Evolutionary conservation across 2,797 vertebrate species (phyloP), one percentile per base, ranked within the genome.

Genomic region (Babyrousa celebensis): DNA sequence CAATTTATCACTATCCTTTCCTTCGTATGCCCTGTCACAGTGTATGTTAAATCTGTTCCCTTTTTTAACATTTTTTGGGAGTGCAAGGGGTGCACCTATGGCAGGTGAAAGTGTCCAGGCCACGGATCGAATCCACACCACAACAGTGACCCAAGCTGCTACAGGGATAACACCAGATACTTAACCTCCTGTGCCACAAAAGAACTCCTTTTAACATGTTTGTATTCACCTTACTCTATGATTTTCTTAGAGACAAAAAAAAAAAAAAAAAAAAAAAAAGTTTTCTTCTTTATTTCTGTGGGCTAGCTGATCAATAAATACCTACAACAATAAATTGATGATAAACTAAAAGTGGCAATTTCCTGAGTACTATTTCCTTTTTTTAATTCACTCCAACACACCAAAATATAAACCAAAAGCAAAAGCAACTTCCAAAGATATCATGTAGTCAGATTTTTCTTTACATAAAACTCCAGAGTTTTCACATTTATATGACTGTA

Each of bases 241-340:
- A 25, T 90, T 87, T 54, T 54, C 10, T 85, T 72, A 3, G 88
- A 83, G 12, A 85, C 2, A 60, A 82, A 87, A 72, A 40, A 1
- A 1, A 48, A 48, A 1, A 0, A 1, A 48, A 1, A 60, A 82
- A 87, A 72, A 40, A 1, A 1, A 48, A 48, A 1, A 0, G 4
- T 68, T 89, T 62, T 15, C 25, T 43, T 48, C 74, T 79, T 21
- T n/a, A 85, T 83, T 74, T 90, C 5, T 60, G 29, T 70, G 36
- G 11, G 0, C 29, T 74, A 85, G 48, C 16, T 65, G 2, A 58
- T 90, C 1, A 56, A 91, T 68, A 88, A 91, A 56, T 62, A 67
- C 8, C 85, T 56, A 77, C 90, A 92, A 62, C 6, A 86, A 67
- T 75, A 10, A 40, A 27, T 8, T 36, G 20, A 71, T 7, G 78